Evolutionary conservation across 2,888 invertebrate genomes (phyloP), one percentile per base, ranked within the genome.

Genomic region (Ametastegia equiseti): DNA sequence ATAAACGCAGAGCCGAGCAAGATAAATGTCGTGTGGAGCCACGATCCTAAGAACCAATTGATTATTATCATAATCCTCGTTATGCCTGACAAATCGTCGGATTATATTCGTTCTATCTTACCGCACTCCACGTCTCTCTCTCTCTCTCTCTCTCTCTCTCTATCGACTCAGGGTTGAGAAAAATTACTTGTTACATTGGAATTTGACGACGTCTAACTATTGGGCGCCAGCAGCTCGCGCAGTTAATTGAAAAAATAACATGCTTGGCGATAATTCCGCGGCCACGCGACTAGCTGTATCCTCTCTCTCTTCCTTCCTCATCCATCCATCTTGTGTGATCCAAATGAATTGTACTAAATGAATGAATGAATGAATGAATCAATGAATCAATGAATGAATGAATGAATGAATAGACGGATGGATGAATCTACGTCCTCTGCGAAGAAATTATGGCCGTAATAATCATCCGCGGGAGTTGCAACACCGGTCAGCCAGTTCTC

Each of bases 11-110:
- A 71, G 80, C 30, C 57, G 80, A 69, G 60, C 67, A 73, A 81
- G 81, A 81, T 77, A 81, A 81, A 81, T 81, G 81, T 81, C 81
- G 81, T 81, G 81, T 65, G 81, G 81, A 81, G 81, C 81, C 75
- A 73, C 75, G 81, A 81, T 81, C 81, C 81, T 75, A 75, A 79
- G 81, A 81, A 67, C 83, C 80, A 83, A 83, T 83, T 83, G 83
- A 83, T 83, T 83, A 83, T 83, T 83, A 82, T 81, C 82, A 80
- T 82, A 83, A 83, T 83, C 82, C 82, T 81, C 81, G 82, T 82
- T 82, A 83, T 81, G 81, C 69, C 77, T 82, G 81, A 83, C 79
- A 82, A 81, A 81, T 83, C 63, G 80, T 80, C 80, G 81, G 80
- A 83, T 83, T 83, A 80, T 78, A 78, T 78, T 78, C 78, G 78